These are phyloP conservation scores for Dallia pectoralis DNA, from an alignment of 2,797 vertebrate genomes.

Conservation along the genomic window DNA sequence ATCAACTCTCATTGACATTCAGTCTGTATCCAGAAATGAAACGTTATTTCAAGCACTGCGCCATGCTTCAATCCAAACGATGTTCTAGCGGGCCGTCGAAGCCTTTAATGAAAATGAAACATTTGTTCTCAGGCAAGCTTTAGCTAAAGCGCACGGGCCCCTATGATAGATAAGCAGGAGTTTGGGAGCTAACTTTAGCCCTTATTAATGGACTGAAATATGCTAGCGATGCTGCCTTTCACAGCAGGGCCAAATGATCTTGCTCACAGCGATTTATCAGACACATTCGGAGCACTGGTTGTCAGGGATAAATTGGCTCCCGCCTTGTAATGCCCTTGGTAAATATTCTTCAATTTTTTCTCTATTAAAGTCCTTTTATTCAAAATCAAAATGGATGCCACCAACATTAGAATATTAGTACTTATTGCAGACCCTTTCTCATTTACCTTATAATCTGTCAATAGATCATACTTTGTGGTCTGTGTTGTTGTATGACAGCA, in stretches of 20 bases:
- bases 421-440: slow-evolving; percentile 30
- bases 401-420: slow-evolving; percentile 49
- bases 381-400: slow-evolving; percentile 59
- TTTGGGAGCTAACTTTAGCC: slow-evolving; percentile 75
- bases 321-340: slow-evolving; percentile 73
- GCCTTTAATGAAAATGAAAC: slow-evolving; percentile 77
- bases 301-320: slow-evolving; percentile 70
- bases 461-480: slow-evolving; percentile 47
- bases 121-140: slow-evolving; percentile 72
- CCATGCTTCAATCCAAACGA: slow-evolving; percentile 42
- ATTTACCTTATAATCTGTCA: slow-evolving; percentile 30
- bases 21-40: slow-evolving; percentile 45
- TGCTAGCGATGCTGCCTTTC: slow-evolving; percentile 72
- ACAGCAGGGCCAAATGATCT: slow-evolving; percentile 72
- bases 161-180: slow-evolving; percentile 69
- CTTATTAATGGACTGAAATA: slow-evolving; percentile 81
- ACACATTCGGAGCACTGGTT: slow-evolving; percentile 64
- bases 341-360: slow-evolving; percentile 74
- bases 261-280: slow-evolving; percentile 74
- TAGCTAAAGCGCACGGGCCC: slow-evolving; percentile 54
- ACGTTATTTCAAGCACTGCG: slow-evolving; percentile 58
- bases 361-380: slow-evolving; percentile 67
- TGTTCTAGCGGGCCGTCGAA: slow-evolving; percentile 39
- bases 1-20: slow-evolving; percentile 36
- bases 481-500: slow-evolving; percentile 32